Evolutionary conservation across 1,140 invertebrate species (phyloP).

Genomic region (Octopus sinensis): DNA sequence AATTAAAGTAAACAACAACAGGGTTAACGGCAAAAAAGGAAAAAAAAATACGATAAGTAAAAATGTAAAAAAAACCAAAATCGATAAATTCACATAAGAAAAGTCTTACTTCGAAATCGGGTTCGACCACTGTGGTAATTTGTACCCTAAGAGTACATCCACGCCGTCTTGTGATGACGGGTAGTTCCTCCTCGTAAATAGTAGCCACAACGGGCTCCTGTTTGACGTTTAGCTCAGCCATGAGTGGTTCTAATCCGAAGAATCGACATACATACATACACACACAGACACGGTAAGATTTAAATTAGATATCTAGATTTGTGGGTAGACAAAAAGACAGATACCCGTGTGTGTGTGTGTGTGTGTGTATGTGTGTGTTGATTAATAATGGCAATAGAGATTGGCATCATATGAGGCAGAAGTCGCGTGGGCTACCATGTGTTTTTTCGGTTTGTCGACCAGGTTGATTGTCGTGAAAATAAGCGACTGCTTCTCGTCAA

Average conservation of each 20-base stretch:
- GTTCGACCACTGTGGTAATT: slow-evolving; percentile 45
- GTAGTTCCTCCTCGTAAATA: slow-evolving; percentile 56
- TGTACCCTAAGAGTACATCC: slow-evolving; percentile 56
- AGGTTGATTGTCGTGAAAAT: too few relatives aligned
- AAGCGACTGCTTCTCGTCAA: too few relatives aligned
- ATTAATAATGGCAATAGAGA: too few relatives aligned
- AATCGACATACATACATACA: too few relatives aligned
- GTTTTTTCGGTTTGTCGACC: too few relatives aligned
- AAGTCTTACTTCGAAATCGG: slow-evolving; percentile 24
- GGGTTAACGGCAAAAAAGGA: too few relatives aligned
- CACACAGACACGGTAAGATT: too few relatives aligned
- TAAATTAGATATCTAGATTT: too few relatives aligned
- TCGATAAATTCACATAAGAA: not conserved
- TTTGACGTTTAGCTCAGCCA: slow-evolving; percentile 5
- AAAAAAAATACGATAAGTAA: not conserved
- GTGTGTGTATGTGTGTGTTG: not conserved
- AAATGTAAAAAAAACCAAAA: not conserved
- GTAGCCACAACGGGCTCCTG: slow-evolving; percentile 43
- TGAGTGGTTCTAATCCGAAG: not conserved
- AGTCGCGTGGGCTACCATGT: too few relatives aligned
- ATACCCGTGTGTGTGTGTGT: slow-evolving; percentile 7
- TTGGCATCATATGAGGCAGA: too few relatives aligned
- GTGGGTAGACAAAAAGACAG: slow-evolving; percentile 9
- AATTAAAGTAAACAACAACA: too few relatives aligned
- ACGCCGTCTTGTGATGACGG: slow-evolving; percentile 57